A percentile compares a stretch with the other conserved stretches of the same genome.
These are phyloP conservation scores for Bradysia coprophila DNA, from an alignment of 1,140 invertebrate species.

Conservation along the genomic window DNA sequence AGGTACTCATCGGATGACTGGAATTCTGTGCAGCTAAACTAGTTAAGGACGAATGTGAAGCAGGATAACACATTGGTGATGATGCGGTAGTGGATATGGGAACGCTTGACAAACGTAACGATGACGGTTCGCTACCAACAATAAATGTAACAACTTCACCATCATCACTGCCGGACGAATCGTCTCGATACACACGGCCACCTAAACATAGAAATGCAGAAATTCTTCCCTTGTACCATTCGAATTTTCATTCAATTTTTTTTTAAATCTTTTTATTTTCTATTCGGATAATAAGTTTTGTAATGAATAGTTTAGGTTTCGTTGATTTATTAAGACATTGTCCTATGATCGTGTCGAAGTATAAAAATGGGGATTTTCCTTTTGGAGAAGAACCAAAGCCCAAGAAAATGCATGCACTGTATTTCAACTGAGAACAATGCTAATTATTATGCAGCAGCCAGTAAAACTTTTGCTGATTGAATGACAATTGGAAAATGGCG, in stretches of 20 bases:
- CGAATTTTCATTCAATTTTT: background rate
- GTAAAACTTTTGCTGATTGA: too few species aligned
- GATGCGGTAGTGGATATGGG: background rate
- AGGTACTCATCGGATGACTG: background rate
- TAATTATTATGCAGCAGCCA: too few species aligned
- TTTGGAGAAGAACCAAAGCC: background rate
- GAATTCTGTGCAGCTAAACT: background rate
- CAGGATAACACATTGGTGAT: background rate
- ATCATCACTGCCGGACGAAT: constrained; percentile 8
- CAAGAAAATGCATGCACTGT: too few species aligned
- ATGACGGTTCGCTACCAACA: constrained; percentile 6
- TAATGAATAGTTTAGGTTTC: too few species aligned
- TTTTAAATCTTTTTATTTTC: background rate
- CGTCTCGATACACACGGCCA: constrained; percentile 6
- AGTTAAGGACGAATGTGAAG: background rate
- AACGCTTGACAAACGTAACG: too few species aligned
- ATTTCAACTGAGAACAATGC: too few species aligned
- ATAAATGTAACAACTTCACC: constrained; percentile 8
- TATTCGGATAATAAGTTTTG: too few species aligned
- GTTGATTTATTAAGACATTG: too few species aligned
- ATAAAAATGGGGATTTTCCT: background rate
- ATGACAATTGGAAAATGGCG: too few species aligned
- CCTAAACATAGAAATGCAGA: constrained; percentile 7
- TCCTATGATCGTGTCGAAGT: too few species aligned
- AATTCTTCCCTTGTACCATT: background rate